These are phyloP conservation scores for Brachyptera risi DNA, from an alignment of 2,888 invertebrate species.

Conservation along the genomic window DNA sequence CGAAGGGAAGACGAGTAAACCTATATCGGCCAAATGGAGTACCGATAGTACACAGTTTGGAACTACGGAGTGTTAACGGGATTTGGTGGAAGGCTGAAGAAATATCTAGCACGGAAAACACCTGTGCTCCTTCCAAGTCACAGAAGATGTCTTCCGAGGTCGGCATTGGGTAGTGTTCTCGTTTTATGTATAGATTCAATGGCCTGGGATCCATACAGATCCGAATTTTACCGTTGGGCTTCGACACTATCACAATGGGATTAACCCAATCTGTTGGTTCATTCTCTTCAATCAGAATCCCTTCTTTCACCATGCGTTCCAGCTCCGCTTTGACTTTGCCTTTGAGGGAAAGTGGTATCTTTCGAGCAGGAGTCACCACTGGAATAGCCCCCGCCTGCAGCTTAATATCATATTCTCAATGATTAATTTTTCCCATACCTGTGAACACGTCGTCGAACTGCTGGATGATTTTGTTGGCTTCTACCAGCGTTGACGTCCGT, in stretches of 20 bases:
- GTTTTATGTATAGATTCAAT: not conserved
- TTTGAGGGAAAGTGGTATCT: not conserved
- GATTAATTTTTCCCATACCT: not conserved
- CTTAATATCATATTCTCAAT: not conserved
- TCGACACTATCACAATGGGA: slow-evolving; percentile 3
- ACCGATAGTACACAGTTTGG: slow-evolving; percentile 21
- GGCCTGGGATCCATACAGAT: slow-evolving; percentile 16
- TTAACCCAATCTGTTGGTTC: slow-evolving; percentile 18
- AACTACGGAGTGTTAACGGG: slow-evolving; percentile 7
- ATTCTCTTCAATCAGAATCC: not conserved
- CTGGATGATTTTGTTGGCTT: not conserved
- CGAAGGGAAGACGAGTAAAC: slow-evolving; percentile 25
- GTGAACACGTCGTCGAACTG: not conserved
- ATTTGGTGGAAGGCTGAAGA: slow-evolving; percentile 23
- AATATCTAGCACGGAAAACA: slow-evolving; percentile 23
- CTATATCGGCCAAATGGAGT: slow-evolving; percentile 26
- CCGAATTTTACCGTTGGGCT: slow-evolving; percentile 17
- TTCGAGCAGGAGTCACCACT: not conserved
- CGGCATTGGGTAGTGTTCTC: slow-evolving; percentile 5
- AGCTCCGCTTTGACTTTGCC: not conserved
- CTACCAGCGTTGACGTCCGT: too few relatives aligned
- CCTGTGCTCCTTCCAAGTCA: not conserved
- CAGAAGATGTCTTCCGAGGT: not conserved
- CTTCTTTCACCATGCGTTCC: not conserved
- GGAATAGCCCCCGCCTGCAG: not conserved